These are phyloP conservation scores for Pseudolaguvia tuberculata DNA, from an alignment of 2,113 vertebrate species.

Conservation along the genomic window DNA sequence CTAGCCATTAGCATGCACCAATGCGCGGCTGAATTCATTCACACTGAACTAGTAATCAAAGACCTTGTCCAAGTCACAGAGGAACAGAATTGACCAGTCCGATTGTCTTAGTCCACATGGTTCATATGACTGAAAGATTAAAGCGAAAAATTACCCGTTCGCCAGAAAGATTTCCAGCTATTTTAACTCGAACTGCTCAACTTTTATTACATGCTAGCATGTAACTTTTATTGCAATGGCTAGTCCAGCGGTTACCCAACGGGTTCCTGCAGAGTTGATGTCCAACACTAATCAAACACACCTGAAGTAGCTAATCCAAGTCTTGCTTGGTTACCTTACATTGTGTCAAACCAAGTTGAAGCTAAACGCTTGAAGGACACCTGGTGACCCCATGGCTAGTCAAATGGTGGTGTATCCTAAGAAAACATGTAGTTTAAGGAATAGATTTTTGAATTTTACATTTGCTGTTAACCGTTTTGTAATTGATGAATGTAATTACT, in stretches of 20 bases:
- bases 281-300: too few species aligned
- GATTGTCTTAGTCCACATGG: neutral
- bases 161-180: neutral
- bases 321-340: too few species aligned
- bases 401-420: neutral
- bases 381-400: neutral
- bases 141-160: neutral
- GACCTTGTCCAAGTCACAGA: neutral
- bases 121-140: neutral
- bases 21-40: neutral
- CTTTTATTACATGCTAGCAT: neutral
- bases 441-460: too few species aligned
- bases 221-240: neutral
- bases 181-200: neutral
- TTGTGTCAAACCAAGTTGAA: too few species aligned
- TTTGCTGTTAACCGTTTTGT: too few species aligned
- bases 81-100: neutral
- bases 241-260: too few species aligned
- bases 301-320: too few species aligned
- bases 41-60: neutral
- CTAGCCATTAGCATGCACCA: constrained; percentile 27
- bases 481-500: neutral
- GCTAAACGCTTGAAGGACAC: too few species aligned
- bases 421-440: too few species aligned
- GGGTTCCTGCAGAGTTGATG: too few species aligned